Conservation (phyloP, 2,113 vertebrate genomes). For the Verasper variegatus region DNA sequence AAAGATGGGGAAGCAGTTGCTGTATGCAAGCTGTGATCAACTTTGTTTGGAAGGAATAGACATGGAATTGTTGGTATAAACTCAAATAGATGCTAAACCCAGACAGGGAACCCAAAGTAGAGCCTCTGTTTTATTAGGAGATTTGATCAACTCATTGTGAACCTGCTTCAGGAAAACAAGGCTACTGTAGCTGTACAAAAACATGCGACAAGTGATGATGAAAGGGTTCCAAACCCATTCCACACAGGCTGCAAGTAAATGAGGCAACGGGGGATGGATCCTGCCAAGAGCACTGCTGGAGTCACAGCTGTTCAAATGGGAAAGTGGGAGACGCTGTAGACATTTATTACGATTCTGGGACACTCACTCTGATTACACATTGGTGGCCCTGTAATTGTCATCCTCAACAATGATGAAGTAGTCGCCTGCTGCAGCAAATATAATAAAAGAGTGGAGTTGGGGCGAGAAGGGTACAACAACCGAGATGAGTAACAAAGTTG, state of each 20-base stretch:
- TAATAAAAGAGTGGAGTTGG: slow-evolving; percentile 38
- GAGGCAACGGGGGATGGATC: slow-evolving; percentile 56
- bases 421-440: slow-evolving; percentile 35
- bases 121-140: neutral
- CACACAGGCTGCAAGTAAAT: slow-evolving; percentile 62
- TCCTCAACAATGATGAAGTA: slow-evolving; percentile 66
- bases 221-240: slow-evolving; percentile 50
- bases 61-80: no score
- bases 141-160: neutral
- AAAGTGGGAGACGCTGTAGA: slow-evolving; percentile 56
- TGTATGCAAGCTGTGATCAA: no score
- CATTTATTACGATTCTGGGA: slow-evolving; percentile 69
- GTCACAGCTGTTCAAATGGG: slow-evolving; percentile 73
- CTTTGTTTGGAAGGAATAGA: no score
- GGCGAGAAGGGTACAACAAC: slow-evolving; percentile 21
- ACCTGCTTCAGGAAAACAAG: neutral
- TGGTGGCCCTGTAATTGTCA: slow-evolving; percentile 62
- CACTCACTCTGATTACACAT: slow-evolving; percentile 67
- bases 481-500: slow-evolving; percentile 32
- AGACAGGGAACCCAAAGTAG: neutral
- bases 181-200: neutral
- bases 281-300: slow-evolving; percentile 73
- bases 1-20: no score
- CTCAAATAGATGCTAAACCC: no score
- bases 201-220: no score